phyloP scores from a whole-genome alignment of 2,888 invertebrate genomes.

The Cryptosula pallasiana region DNA sequence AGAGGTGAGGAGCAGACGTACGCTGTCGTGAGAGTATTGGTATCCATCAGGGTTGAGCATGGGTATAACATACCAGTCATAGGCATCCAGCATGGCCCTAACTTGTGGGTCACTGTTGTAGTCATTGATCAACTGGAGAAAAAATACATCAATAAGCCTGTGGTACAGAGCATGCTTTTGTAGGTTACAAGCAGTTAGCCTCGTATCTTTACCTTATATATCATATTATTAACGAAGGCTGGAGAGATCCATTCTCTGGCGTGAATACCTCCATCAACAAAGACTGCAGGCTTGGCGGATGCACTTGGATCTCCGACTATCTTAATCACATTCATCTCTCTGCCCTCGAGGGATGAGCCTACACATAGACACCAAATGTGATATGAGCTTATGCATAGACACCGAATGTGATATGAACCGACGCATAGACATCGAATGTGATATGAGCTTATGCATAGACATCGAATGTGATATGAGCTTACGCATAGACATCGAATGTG shows the following conservation, averaged over 20 bases:
- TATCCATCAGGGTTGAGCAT: slow-evolving; percentile 17
- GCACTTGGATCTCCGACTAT: background rate
- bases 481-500: no score
- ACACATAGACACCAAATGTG: no score
- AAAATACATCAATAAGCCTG: no score
- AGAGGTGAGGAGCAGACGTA: background rate
- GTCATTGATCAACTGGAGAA: background rate
- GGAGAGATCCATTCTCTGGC: slow-evolving; percentile 21
- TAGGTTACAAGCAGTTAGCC: no score
- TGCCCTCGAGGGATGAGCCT: background rate
- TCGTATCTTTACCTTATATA: background rate
- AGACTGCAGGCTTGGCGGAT: background rate
- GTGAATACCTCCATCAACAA: slow-evolving; percentile 17
- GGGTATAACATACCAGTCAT: slow-evolving; percentile 17
- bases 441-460: no score
- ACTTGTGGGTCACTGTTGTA: background rate
- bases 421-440: no score
- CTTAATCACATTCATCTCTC: slow-evolving; percentile 8
- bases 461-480: no score
- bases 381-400: no score
- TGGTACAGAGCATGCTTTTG: no score
- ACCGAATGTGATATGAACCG: no score
- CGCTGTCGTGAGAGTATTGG: slow-evolving; percentile 14
- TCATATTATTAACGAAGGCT: slow-evolving; percentile 16
- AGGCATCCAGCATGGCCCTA: background rate